Conservation (phyloP, 2,797 vertebrate species). For the Sebastes melanostomus region DNA sequence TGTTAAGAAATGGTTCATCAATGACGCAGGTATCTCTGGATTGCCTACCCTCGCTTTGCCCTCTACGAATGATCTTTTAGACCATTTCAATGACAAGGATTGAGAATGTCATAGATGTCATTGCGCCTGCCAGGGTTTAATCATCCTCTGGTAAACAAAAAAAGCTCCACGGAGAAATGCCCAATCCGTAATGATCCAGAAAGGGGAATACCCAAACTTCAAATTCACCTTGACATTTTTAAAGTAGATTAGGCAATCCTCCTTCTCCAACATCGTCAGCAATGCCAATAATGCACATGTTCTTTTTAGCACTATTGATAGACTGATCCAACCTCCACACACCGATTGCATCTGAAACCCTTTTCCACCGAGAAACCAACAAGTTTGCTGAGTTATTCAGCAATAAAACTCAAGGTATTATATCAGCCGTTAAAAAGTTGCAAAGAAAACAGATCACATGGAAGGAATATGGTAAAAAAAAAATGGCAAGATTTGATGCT, state of each 20-base stretch:
- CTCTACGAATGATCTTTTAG: neutral
- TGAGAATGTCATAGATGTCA: neutral
- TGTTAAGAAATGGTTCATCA: neutral
- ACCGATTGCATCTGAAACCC: neutral
- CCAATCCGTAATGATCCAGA: neutral
- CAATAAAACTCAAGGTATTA: neutral
- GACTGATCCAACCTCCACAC: too few relatives aligned
- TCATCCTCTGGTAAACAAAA: neutral
- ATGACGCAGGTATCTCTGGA: neutral
- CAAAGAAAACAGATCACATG: neutral
- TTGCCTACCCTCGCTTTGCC: neutral
- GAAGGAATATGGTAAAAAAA: neutral
- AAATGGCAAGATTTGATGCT: neutral
- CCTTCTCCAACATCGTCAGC: neutral
- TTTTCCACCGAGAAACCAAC: neutral
- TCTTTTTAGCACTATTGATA: neutral
- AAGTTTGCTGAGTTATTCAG: neutral
- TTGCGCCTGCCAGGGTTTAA: neutral
- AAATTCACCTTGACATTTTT: neutral
- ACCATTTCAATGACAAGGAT: neutral
- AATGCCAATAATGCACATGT: neutral
- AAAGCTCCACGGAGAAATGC: neutral
- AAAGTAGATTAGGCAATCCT: neutral
- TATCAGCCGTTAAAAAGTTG: neutral
- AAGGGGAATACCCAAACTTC: neutral